A percentile compares a stretch with the other conserved stretches of the same genome.
Evolutionary conservation across 1,140 invertebrate genomes (phyloP).

Genomic region (Heliconius himera): DNA sequence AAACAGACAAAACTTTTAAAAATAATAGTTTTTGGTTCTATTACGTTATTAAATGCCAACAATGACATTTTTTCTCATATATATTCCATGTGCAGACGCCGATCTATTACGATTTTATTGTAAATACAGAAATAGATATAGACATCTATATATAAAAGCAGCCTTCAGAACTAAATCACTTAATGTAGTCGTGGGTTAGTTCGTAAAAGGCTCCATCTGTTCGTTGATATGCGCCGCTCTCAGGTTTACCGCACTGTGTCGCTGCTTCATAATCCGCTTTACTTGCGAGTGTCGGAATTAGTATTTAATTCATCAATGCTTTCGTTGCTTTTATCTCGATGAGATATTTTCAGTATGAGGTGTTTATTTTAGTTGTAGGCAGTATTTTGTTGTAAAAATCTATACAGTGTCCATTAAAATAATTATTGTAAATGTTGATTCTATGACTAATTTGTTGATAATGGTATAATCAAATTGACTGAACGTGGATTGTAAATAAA

Average conservation of each 20-base stretch:
- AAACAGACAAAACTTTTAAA: no score
- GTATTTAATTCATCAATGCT: conserved; percentile 41
- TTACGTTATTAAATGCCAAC: no score
- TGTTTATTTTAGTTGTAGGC: neutral
- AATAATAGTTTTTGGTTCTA: no score
- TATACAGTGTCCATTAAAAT: neutral
- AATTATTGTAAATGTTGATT: no score
- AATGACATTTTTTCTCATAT: no score
- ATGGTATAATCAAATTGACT: no score
- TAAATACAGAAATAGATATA: no score
- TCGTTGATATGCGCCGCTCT: conserved; percentile 45
- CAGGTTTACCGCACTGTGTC: conserved; percentile 44
- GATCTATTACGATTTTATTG: no score
- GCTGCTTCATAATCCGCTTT: conserved; percentile 49
- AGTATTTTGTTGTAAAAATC: neutral
- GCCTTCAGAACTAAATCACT: neutral
- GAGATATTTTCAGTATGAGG: conserved; percentile 1
- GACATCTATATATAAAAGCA: neutral
- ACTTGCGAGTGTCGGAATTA: conserved; percentile 40
- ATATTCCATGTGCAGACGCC: no score
- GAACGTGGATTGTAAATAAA: no score
- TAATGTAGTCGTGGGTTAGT: conserved; percentile 15
- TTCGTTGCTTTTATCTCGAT: conserved; percentile 22
- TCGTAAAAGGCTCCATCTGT: conserved; percentile 38
- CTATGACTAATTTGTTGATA: no score